A percentile compares a stretch with the other conserved stretches of the same genome.
Conservation (phyloP, 2,888 invertebrate genomes). For the Eupithecia tripunctaria region DNA sequence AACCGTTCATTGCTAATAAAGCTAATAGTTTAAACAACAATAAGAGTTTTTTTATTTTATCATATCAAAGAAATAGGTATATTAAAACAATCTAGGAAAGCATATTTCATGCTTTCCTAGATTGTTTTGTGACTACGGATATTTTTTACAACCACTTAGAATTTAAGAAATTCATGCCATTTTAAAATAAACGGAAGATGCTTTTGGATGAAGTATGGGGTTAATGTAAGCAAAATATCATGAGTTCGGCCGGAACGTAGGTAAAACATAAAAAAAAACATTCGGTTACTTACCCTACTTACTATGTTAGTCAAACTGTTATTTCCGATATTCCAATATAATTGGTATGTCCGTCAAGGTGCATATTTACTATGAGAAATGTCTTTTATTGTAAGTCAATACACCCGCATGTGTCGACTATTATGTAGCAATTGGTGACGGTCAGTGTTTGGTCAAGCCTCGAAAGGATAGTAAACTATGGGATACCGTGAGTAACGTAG, state of each 20-base stretch:
- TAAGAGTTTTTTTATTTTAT: too few relatives aligned
- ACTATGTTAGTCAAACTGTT: neutral
- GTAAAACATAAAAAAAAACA: neutral
- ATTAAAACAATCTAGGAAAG: too few relatives aligned
- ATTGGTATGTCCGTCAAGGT: constrained; percentile 49
- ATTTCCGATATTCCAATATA: constrained; percentile 14
- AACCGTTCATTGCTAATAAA: too few relatives aligned
- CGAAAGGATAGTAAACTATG: neutral
- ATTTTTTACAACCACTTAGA: too few relatives aligned
- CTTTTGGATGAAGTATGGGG: too few relatives aligned
- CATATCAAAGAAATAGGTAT: too few relatives aligned
- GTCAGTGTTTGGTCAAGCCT: constrained; percentile 51
- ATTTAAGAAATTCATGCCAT: too few relatives aligned
- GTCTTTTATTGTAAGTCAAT: constrained; percentile 82
- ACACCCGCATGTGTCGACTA: constrained; percentile 74
- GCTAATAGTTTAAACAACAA: too few relatives aligned
- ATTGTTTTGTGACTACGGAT: too few relatives aligned
- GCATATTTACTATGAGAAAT: constrained; percentile 78
- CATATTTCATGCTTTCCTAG: too few relatives aligned
- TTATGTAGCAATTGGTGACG: constrained; percentile 73
- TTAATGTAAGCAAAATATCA: neutral
- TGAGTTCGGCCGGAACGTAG: neutral
- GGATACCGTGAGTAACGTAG: neutral
- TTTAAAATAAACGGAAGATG: too few relatives aligned
- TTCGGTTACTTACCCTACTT: neutral